Conservation (phyloP, 1,140 invertebrate genomes). For the Sitophilus oryzae region DNA sequence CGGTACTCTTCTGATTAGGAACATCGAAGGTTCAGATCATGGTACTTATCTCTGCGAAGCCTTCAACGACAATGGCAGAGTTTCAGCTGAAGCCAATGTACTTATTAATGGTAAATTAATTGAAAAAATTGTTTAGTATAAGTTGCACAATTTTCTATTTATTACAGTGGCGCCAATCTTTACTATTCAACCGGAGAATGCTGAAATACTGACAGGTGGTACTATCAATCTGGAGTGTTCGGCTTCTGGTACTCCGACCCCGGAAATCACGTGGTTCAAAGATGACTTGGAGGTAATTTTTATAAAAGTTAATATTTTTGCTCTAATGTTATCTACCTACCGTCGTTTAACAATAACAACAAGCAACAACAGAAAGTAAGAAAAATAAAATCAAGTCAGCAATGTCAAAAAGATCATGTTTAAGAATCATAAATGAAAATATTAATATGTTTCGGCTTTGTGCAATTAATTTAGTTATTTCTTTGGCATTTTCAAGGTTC, state of each 20-base stretch:
- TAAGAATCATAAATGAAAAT: no score
- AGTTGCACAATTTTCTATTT: constrained; percentile 31
- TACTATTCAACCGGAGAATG: constrained; percentile 58
- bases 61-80: constrained; percentile 58
- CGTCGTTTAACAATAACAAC: no score
- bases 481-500: constrained; percentile 5
- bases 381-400: no score
- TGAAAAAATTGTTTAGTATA: background rate
- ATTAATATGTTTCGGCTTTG: no score
- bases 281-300: constrained; percentile 50
- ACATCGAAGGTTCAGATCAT: constrained; percentile 55
- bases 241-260: constrained; percentile 61
- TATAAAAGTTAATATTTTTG: no score
- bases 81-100: constrained; percentile 58
- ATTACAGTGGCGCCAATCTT: constrained; percentile 64
- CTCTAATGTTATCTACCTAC: no score
- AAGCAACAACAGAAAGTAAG: no score
- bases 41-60: constrained; percentile 70
- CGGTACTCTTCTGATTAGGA: constrained; percentile 59
- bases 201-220: constrained; percentile 58
- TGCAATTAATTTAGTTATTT: no score
- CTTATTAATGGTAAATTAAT: constrained; percentile 55
- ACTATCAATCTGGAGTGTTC: constrained; percentile 64
- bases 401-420: no score
- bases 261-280: constrained; percentile 63